Base-by-base conservation (phyloP, 1,140 invertebrate genomes). In the Atta texana region DNA sequence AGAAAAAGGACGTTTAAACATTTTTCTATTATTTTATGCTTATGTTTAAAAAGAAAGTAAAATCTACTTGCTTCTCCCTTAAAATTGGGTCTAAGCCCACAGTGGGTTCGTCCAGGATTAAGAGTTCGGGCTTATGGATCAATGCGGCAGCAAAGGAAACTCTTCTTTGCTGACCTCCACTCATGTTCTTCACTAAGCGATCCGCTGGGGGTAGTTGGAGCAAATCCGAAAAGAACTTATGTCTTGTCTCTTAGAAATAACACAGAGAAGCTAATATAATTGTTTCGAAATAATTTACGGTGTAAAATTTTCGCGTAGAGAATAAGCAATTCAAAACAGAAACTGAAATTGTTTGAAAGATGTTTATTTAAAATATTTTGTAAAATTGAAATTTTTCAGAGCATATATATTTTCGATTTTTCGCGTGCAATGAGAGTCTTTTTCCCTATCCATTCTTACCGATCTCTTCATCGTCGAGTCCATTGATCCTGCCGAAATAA, bases 51-150 rank as follows among this genome's bases (percentile, higher is more conserved):
- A 39, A 16, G 8, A 89, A 90, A 87, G 82, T 86, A 71, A 87
- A 92, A 81, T 89, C 84, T 90, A 95, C 95, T 95, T 93, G 98
- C 98, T 97, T 97, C 93, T 98, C 97, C 94, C 98, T 96, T 24
- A 99, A 94, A 78, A 99, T 95, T 2, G 98, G 98, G 95, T 99
- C 98, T 49, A 99, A 95, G 8, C 98, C 98, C 14, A 99, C 98
- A 0, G 98, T 99, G 0, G 98, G 98, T 94, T 99, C 98, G 93
- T 99, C 98, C 72, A 99, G 95, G 74, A 99, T 98, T 0, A 99
- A 94, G 0, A 99, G 94, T 93, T 98, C 97, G 0, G 98, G 98
- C 88, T 97, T 97, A 90, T 99, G 98, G 0, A 99, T 96, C 88
- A 99, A 94, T 0, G 98, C 98, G 8, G 97, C 97, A 3, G 98